Evolutionary conservation across 1,140 invertebrate species (phyloP).

Genomic region (Zaprionus camerounensis): DNA sequence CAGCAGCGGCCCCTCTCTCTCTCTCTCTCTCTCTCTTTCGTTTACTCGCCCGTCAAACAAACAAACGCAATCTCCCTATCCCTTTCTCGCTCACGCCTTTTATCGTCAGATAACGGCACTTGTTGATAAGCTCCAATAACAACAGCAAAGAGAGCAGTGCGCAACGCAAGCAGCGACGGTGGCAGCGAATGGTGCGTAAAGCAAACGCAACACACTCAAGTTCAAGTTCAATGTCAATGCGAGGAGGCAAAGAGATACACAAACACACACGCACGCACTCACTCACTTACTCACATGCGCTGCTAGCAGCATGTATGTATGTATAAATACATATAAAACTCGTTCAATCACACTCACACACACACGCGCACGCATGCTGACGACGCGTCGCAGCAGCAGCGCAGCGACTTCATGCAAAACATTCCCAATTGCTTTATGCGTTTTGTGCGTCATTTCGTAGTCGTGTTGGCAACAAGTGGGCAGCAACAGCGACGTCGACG

Average conservation of each 20-base stretch:
- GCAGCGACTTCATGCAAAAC: constrained; percentile 13
- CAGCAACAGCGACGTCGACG: constrained; percentile 28
- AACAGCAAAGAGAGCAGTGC: constrained; percentile 20
- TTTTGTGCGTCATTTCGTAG: constrained; percentile 69
- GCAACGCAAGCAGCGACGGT: constrained; percentile 34
- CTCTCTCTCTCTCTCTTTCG: constrained; percentile 13
- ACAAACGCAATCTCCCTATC: not conserved
- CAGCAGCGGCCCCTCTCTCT: not conserved
- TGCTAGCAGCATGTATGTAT: not conserved
- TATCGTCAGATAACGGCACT: constrained; percentile 67
- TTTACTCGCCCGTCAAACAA: constrained; percentile 3
- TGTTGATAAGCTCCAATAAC: constrained; percentile 53
- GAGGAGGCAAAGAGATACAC: not conserved
- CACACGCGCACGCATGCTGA: constrained; percentile 31
- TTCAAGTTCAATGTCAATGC: constrained; percentile 76
- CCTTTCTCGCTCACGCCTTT: constrained; percentile 23
- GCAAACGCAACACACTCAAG: constrained; percentile 49
- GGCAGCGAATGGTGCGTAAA: constrained; percentile 44
- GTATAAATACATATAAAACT: constrained; percentile 58
- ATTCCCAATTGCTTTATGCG: constrained; percentile 48
- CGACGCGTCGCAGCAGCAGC: constrained; percentile 9
- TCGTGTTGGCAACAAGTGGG: constrained; percentile 40
- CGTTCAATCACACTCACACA: constrained; percentile 63
- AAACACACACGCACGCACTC: constrained; percentile 11
- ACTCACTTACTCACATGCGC: not conserved